Base-by-base conservation (phyloP, 2,888 invertebrate genomes). In the Tipula confusa region DNA sequence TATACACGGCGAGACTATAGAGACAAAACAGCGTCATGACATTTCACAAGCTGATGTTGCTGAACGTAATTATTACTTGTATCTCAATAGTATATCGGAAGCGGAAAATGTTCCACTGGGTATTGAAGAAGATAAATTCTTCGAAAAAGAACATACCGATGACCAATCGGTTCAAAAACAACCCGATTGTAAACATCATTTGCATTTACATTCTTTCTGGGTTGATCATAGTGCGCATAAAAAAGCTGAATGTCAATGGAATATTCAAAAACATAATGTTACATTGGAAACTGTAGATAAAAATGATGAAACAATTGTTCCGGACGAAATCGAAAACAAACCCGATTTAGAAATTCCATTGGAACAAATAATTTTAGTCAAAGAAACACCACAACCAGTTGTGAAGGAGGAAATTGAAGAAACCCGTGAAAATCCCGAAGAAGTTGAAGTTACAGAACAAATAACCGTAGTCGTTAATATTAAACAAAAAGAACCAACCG, bases 11-110 rank as follows among this genome's bases (percentile, higher is more conserved):
- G 64, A 64, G 24, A 64, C 24, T 64, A 24, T 24, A 64, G 64
- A 64, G 18, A 64, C 64, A 64, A 64, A 64, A 64, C 80, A 29
- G 4, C 29, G 31, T 29, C 80, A 29, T 9, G 29, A 80, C 29
- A 31, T 80, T 80, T 80, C 80, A n/a, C 64, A 64, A 24, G 15
- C 15, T 9, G 31, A 80, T 29, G 86, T 86, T 82, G 86, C 86
- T 1, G 87, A 87, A 85, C 84, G 84, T 29, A 85, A 85, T 33
- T 86, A 85, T 64, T 85, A 85, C 83, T 31, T 86, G 28, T 85
- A 85, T 82, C 83, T 85, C 0, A 83, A 81, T 36, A 79, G 29
- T 48, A 31, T 31, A 48, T 43, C 43, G 13, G 83, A 38, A 38
- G 83, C 83, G 3, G 31, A 83, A 82, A 82, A 82, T 18, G 33